Evolutionary conservation across 2,888 invertebrate species (phyloP).

Genomic region (Antitype chi): DNA sequence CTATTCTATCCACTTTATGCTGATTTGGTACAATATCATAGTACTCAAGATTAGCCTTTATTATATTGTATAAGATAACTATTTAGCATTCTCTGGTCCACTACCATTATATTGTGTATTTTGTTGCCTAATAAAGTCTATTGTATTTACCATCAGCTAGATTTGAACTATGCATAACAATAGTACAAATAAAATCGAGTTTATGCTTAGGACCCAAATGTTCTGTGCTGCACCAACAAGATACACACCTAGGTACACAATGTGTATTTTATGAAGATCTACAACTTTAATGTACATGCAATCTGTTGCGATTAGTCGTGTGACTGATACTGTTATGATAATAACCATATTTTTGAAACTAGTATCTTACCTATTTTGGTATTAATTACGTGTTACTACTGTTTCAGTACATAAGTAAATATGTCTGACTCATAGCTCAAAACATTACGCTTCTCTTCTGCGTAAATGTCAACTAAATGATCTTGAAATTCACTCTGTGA

Average conservation of each 20-base stretch:
- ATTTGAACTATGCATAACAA: neutral
- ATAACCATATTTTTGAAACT: neutral
- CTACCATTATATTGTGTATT: neutral
- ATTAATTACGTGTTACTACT: neutral
- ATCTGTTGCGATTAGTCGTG: neutral
- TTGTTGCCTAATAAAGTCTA: neutral
- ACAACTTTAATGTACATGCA: neutral
- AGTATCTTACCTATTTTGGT: neutral
- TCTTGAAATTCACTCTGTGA: neutral
- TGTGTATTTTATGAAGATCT: neutral
- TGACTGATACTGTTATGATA: neutral
- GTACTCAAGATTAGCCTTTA: neutral
- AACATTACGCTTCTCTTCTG: neutral
- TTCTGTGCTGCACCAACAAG: neutral
- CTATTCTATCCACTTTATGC: slow-evolving; percentile 23
- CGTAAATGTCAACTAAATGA: neutral
- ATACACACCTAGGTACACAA: neutral
- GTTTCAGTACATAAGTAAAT: neutral
- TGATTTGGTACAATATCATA: slow-evolving; percentile 16
- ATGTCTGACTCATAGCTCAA: neutral
- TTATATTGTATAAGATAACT: neutral
- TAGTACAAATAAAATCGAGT: neutral
- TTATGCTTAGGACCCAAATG: neutral
- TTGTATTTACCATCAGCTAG: neutral
- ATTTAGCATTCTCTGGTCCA: neutral